Base-by-base conservation (phyloP, 2,888 invertebrate species). In the Strigamia transsilvanica region DNA sequence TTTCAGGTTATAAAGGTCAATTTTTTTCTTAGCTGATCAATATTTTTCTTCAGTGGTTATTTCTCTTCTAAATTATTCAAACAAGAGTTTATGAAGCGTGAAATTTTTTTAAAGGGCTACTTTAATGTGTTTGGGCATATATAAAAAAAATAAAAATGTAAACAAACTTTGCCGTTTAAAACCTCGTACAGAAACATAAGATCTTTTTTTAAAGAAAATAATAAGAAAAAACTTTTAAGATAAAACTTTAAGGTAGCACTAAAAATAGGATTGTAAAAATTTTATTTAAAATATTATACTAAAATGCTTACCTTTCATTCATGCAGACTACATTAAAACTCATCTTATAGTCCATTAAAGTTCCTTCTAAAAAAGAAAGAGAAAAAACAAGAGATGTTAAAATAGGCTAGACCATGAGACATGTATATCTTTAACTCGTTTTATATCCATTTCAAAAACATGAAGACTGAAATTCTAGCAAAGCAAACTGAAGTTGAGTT, bases 21-120 rank as follows among this genome's bases (percentile, higher is more conserved):
- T 66, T 23, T 66, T 66, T 66, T 66, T 23, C 23, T 23, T 66
- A 66, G n/a, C 18, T 66, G 23, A 66, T 66, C 61, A 66, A 66
- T 66, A 66, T 66, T 66, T 66, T 66, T 23, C 23, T 23, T 12
- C 21, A 21, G 21, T 23, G 21, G 38, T 38, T 38, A 38, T 38
- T 66, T 23, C 23, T 66, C 18, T 66, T 66, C 23, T 66, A 66
- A 66, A 66, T 66, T 66, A 66, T 66, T 66, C 61, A 66, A 66
- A 66, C 23, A 66, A 23, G 18, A 66, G 61, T 66, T 66, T 66
- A 66, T 66, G 61, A 66, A 66, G 61, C 61, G 61, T 66, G 61
- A 66, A 21, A 66, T 66, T 66, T 66, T 66, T 66, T 66, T 66
- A 66, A 66, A 23, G 21, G 23, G 61, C 61, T 23, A 66, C 61